These are phyloP conservation scores for Drosophila asahinai DNA, from an alignment of 1,140 invertebrate species.

Conservation along the genomic window DNA sequence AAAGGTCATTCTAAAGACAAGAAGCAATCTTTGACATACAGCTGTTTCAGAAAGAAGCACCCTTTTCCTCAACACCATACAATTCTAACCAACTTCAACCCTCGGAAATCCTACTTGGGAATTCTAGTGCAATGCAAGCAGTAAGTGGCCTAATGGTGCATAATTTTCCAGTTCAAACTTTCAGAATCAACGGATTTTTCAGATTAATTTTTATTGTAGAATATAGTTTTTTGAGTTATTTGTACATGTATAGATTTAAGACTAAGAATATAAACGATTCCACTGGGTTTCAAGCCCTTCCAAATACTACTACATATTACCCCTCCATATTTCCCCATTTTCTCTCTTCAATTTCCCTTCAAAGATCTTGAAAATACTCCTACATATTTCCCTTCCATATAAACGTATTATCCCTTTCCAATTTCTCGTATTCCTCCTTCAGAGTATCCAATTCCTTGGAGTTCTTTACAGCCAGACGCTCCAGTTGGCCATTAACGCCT, in stretches of 20 bases:
- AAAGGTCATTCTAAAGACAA: too few species aligned
- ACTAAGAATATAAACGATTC: not conserved
- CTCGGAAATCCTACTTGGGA: too few species aligned
- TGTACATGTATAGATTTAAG: not conserved
- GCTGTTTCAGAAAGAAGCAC: too few species aligned
- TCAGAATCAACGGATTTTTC: not conserved
- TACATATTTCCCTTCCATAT: constrained; percentile 54
- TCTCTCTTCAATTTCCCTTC: too few species aligned
- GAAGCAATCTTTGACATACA: too few species aligned
- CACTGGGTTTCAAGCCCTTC: not conserved
- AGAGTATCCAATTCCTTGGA: constrained; percentile 53
- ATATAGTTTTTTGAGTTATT: not conserved
- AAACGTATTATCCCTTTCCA: constrained; percentile 60
- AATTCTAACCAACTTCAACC: too few species aligned
- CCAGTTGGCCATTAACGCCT: constrained; percentile 58
- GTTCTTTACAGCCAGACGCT: constrained; percentile 56
- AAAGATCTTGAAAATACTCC: too few species aligned
- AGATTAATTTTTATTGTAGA: not conserved
- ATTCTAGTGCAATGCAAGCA: too few species aligned
- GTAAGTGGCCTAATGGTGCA: too few species aligned
- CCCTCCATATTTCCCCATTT: too few species aligned
- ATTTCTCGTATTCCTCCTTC: constrained; percentile 44
- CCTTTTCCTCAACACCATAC: too few species aligned
- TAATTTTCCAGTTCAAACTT: too few species aligned
- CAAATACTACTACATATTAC: not conserved